Base-by-base conservation (phyloP, 2,113 vertebrate genomes). In the Daphoenositta chrysoptera region DNA sequence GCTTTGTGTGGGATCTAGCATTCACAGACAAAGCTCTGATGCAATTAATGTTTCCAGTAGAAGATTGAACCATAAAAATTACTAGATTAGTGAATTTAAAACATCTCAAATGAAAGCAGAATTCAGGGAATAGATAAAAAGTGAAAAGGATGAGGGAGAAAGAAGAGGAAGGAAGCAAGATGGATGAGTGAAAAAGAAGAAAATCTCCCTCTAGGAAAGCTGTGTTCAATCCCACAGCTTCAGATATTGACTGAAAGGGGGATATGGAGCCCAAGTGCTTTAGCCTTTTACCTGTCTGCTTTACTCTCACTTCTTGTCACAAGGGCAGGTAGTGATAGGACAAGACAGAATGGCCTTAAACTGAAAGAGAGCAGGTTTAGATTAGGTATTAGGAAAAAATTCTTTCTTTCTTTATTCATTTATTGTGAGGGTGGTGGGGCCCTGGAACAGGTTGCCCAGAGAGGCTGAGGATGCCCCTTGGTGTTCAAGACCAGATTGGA, bases 151-250 rank as follows among this genome's bases (percentile, higher is more conserved):
- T 63, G n/a, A 75, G 11, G 27, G 39, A 50, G 56, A 87, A 66
- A 68, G 22, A 50, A 80, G 45, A 92, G 45, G 20, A 83, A 20
- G 22, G 57, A 83, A 91, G 28, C 16, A 89, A 95, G 39, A 89
- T 15, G 7, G 15, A 51, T 42, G 47, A 47, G 4, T 58, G 26
- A 70, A 66, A 88, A 90, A 79, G 31, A 63, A 88, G 44, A 45
- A 76, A 57, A 70, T 57, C 28, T 89, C 17, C 27, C 8, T 91
- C 24, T 73, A 87, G 63, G 33, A 10, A 12, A 77, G 22, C 8
- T 6, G 5, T 65, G n/a, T 37, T 35, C 47, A 72, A 58, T 30
- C 45, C 45, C 44, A 60, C 28, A 63, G 30, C 50, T 92, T 80
- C 54, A 42, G 45, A 23, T 70, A 70, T 22, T 50, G 84, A 47